phyloP scores from a whole-genome alignment of 2,888 invertebrate species.

The Balanococcus diminutus region DNA sequence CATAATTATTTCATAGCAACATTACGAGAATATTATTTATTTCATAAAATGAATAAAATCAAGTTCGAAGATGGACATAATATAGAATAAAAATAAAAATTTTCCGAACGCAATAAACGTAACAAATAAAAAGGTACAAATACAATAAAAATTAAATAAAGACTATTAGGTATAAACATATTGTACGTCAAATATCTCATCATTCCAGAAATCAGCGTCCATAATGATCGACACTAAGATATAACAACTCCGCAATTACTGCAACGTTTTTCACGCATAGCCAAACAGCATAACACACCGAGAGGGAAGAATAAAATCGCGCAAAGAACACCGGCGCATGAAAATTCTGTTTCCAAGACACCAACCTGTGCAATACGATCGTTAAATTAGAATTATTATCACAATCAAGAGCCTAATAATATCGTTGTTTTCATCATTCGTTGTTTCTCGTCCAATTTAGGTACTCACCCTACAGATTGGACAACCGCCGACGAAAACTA shows the following conservation, averaged over 20 bases:
- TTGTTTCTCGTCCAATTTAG: too few relatives aligned
- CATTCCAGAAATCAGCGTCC: background rate
- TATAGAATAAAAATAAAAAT: too few relatives aligned
- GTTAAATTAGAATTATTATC: background rate
- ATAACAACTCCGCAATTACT: slow-evolving; percentile 29
- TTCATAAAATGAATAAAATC: too few relatives aligned
- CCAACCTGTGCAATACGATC: background rate
- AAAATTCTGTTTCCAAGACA: slow-evolving; percentile 32
- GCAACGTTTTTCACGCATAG: slow-evolving; percentile 41
- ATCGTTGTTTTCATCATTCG: background rate
- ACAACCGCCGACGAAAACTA: slow-evolving; percentile 59
- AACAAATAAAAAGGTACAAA: background rate
- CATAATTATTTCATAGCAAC: too few relatives aligned
- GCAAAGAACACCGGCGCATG: slow-evolving; percentile 9
- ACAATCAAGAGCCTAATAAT: too few relatives aligned
- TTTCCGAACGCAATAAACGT: too few relatives aligned
- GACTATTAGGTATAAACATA: background rate
- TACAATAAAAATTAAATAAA: background rate
- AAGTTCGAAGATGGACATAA: too few relatives aligned
- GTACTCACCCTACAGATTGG: slow-evolving; percentile 53
- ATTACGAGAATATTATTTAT: too few relatives aligned
- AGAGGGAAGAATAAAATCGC: slow-evolving; percentile 42
- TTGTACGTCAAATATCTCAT: background rate
- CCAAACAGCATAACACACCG: slow-evolving; percentile 36
- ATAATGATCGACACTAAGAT: background rate